These are phyloP conservation scores for Drosophila neonasuta DNA, from an alignment of 2,888 invertebrate genomes.

Conservation along the genomic window DNA sequence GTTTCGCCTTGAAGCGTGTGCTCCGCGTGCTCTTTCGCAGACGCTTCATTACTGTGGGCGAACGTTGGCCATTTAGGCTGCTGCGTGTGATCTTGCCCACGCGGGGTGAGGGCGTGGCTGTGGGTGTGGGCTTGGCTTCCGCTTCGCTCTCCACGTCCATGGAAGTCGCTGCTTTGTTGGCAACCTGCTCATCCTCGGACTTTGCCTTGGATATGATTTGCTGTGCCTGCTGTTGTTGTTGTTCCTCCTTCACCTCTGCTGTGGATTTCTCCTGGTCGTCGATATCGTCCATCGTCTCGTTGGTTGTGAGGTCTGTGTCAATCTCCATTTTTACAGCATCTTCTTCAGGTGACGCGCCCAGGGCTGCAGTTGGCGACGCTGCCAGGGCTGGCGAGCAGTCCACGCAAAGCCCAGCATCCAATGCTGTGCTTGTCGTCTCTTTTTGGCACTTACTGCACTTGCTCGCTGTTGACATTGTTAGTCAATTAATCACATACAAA, in stretches of 20 bases:
- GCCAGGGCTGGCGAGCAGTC: conserved; percentile 14
- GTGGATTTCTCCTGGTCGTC: conserved; percentile 32
- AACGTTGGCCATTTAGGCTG: conserved; percentile 56
- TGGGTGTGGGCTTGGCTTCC: background rate
- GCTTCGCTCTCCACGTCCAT: background rate
- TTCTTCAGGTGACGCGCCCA: background rate
- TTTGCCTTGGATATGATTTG: background rate
- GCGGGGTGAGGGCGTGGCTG: conserved; percentile 15
- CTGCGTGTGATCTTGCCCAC: conserved; percentile 55
- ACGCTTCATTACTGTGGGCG: conserved; percentile 62
- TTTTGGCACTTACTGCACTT: conserved; percentile 41
- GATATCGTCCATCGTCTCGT: conserved; percentile 45
- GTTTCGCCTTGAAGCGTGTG: conserved; percentile 67
- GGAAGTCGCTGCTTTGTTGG: background rate
- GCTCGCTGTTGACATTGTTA: conserved; percentile 27
- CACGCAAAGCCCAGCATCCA: conserved; percentile 7
- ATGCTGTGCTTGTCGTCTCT: background rate
- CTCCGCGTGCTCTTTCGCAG: conserved; percentile 64
- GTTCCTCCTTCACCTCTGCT: background rate
- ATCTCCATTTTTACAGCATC: conserved; percentile 41
- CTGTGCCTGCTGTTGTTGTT: background rate
- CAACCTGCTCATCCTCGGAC: background rate
- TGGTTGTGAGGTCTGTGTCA: conserved; percentile 55
- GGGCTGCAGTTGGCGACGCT: no score
- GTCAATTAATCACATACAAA: background rate